These are phyloP conservation scores for Hucho hucho DNA, from an alignment of 2,113 vertebrate genomes.

Conservation along the genomic window DNA sequence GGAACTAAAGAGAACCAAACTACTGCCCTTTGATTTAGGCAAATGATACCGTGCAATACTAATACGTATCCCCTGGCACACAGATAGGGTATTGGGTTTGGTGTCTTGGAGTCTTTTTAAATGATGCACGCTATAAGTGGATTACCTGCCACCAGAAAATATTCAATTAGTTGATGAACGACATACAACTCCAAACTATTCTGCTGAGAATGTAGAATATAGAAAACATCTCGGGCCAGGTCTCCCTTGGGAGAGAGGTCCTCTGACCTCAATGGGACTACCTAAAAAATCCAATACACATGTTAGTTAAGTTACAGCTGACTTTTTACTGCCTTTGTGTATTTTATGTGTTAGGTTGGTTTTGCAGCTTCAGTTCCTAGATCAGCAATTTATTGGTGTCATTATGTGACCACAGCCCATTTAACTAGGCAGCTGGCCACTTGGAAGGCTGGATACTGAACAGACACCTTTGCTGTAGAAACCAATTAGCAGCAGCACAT, in stretches of 20 bases:
- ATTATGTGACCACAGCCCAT: constrained; percentile 24
- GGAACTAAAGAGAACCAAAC: background rate
- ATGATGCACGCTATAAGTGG: background rate
- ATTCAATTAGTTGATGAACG: too few relatives aligned
- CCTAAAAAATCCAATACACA: too few relatives aligned
- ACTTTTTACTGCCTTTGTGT: background rate
- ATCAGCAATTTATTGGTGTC: background rate
- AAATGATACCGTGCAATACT: background rate
- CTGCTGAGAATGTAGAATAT: too few relatives aligned
- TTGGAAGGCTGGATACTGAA: constrained; percentile 11
- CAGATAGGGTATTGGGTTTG: background rate
- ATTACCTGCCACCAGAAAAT: too few relatives aligned
- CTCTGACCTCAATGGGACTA: too few relatives aligned
- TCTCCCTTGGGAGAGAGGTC: too few relatives aligned
- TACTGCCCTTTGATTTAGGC: background rate
- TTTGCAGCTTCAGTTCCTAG: background rate
- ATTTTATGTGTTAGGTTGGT: background rate
- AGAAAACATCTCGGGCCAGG: too few relatives aligned
- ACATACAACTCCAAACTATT: too few relatives aligned
- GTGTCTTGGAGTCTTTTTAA: background rate
- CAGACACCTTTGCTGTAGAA: constrained; percentile 33
- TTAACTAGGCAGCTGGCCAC: constrained; percentile 15
- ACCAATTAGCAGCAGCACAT: constrained; percentile 37
- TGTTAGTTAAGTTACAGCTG: too few relatives aligned
- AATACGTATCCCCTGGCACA: background rate